A percentile compares a stretch with the other conserved stretches of the same genome.
These are phyloP conservation scores for Rhodeus uyekii DNA, from an alignment of 2,797 vertebrate species.

Conservation along the genomic window DNA sequence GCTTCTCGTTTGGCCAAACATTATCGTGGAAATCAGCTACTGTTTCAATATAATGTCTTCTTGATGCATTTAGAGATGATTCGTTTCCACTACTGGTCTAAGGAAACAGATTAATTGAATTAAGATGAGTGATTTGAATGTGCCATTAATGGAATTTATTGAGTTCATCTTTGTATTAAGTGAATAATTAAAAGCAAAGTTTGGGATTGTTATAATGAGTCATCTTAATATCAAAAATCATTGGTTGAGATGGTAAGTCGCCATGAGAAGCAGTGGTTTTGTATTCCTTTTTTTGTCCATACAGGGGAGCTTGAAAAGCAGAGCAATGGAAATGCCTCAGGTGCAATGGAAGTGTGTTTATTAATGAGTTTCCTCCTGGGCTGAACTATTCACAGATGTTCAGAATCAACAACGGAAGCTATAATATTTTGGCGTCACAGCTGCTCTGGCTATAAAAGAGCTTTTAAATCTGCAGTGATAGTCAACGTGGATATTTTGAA, in stretches of 20 bases:
- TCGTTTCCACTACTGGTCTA: not conserved
- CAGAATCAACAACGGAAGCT: not conserved
- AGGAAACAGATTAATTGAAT: not conserved
- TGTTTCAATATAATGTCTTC: not conserved
- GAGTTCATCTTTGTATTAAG: not conserved
- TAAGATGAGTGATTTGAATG: not conserved
- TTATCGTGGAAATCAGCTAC: not conserved
- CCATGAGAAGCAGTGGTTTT: not conserved
- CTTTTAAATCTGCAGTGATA: not conserved
- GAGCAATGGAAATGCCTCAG: slow-evolving; percentile 8
- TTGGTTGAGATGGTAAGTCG: not conserved
- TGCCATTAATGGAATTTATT: not conserved
- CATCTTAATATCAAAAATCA: not conserved
- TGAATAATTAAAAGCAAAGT: not conserved
- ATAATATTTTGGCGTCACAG: not conserved
- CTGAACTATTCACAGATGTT: slow-evolving; percentile 1
- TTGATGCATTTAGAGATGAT: not conserved
- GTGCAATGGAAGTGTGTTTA: slow-evolving; percentile 10
- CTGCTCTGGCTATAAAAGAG: not conserved
- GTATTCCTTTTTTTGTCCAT: not conserved
- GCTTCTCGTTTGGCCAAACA: not conserved
- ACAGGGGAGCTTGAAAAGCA: not conserved
- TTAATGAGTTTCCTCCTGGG: slow-evolving; percentile 14
- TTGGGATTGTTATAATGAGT: not conserved
- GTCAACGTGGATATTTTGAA: not conserved